Evolutionary conservation across 1,140 invertebrate species (phyloP).

Genomic region (Monomorium pharaonis): DNA sequence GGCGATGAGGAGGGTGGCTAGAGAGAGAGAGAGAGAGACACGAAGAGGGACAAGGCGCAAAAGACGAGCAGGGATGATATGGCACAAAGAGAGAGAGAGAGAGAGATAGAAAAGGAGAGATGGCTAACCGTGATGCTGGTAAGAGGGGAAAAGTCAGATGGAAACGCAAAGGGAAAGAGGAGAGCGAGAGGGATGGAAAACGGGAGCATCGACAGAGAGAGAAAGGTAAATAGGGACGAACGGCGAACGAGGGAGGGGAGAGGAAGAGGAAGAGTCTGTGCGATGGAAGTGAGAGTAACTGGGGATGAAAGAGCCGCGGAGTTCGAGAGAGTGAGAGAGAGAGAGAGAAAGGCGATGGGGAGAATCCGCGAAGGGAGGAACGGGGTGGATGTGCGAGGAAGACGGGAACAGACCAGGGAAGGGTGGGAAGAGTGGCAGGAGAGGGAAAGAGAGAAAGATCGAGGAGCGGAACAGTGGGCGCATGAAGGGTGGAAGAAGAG

Average conservation of each 20-base stretch:
- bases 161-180: slow-evolving; percentile 36
- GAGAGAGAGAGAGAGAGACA: slow-evolving; percentile 66
- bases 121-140: slow-evolving; percentile 26
- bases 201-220: slow-evolving; percentile 59
- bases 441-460: slow-evolving; percentile 53
- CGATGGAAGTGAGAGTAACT: slow-evolving; percentile 66
- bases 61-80: slow-evolving; percentile 48
- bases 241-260: slow-evolving; percentile 17
- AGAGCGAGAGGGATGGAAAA: slow-evolving; percentile 28
- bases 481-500: slow-evolving; percentile 50
- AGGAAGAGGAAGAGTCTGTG: slow-evolving; percentile 57
- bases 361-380: slow-evolving; percentile 49
- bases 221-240: slow-evolving; percentile 22
- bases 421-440: slow-evolving; percentile 25
- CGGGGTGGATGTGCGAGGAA: slow-evolving; percentile 41
- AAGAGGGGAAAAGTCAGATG: slow-evolving; percentile 40
- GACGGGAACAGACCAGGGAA: slow-evolving; percentile 50
- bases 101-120: slow-evolving; percentile 31
- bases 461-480: slow-evolving; percentile 38
- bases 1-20: slow-evolving; percentile 49
- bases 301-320: slow-evolving; percentile 44
- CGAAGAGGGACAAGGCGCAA: slow-evolving; percentile 47
- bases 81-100: slow-evolving; percentile 34
- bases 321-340: slow-evolving; percentile 32
- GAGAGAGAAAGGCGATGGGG: slow-evolving; percentile 7